These are phyloP conservation scores for Pitangus sulphuratus DNA, from an alignment of 2,797 vertebrate genomes.

Conservation along the genomic window DNA sequence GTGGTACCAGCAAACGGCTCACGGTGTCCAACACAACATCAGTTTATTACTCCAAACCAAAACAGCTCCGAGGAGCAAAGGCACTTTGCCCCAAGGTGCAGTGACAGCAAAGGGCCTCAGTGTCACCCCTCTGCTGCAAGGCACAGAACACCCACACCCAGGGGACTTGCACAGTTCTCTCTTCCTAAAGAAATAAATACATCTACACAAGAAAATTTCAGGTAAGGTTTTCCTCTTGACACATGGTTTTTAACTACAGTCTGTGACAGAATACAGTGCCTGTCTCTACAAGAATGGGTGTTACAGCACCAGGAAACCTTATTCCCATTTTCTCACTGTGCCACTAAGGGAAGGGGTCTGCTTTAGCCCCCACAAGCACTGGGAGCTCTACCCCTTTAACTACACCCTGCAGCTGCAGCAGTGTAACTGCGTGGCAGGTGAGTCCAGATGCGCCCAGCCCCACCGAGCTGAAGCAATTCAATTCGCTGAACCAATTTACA, in stretches of 20 bases:
- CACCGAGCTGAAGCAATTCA: neutral
- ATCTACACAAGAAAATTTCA: neutral
- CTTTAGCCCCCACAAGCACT: fast-evolving
- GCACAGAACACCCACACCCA: neutral
- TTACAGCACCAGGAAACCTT: neutral
- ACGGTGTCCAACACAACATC: neutral
- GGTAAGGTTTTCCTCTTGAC: neutral
- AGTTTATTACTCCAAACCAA: neutral
- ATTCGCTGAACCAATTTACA: neutral
- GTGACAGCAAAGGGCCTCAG: neutral
- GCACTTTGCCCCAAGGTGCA: neutral
- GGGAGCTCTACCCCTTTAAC: neutral
- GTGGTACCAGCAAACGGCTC: neutral
- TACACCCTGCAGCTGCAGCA: neutral
- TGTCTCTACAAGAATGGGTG: neutral
- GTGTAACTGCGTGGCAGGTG: fast-evolving
- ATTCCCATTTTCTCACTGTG: neutral
- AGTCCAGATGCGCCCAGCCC: neutral
- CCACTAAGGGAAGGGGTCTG: neutral
- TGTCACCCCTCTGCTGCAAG: neutral
- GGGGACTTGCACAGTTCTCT: neutral
- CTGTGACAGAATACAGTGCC: neutral
- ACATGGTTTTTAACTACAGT: neutral
- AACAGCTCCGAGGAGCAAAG: neutral
- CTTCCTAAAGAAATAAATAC: neutral